Evolutionary conservation across 2,797 vertebrate genomes (phyloP).

Genomic region (Crax fasciolata): DNA sequence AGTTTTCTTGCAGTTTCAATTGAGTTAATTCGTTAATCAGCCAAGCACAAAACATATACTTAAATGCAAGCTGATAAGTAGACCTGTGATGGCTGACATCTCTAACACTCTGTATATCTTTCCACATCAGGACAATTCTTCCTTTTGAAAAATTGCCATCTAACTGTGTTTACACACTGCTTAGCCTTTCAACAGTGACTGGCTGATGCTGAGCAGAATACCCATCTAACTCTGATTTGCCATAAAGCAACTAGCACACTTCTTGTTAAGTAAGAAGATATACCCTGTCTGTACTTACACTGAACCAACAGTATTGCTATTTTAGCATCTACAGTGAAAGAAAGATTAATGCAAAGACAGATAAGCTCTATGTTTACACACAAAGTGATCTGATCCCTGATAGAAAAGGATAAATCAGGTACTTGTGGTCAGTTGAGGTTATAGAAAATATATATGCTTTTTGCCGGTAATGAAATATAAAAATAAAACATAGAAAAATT

Average conservation of each 20-base stretch:
- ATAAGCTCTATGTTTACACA: background rate
- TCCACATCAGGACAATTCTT: background rate
- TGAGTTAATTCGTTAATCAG: background rate
- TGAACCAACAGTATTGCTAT: background rate
- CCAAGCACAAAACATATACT: background rate
- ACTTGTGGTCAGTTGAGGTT: background rate
- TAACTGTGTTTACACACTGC: background rate
- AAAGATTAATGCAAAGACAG: background rate
- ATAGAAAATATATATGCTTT: background rate
- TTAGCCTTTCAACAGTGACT: background rate
- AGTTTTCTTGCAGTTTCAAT: background rate
- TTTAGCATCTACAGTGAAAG: background rate
- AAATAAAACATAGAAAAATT: background rate
- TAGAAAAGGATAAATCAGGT: background rate
- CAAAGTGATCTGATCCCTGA: background rate
- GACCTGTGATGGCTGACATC: background rate
- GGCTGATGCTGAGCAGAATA: background rate
- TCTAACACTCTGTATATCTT: background rate
- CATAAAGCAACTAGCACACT: background rate
- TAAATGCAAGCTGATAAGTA: background rate
- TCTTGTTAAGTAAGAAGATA: background rate
- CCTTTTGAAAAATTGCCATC: background rate
- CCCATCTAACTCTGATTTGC: background rate
- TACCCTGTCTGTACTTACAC: background rate
- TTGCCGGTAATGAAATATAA: background rate